Conservation (phyloP, 2,797 vertebrate genomes). For the Pitangus sulphuratus region DNA sequence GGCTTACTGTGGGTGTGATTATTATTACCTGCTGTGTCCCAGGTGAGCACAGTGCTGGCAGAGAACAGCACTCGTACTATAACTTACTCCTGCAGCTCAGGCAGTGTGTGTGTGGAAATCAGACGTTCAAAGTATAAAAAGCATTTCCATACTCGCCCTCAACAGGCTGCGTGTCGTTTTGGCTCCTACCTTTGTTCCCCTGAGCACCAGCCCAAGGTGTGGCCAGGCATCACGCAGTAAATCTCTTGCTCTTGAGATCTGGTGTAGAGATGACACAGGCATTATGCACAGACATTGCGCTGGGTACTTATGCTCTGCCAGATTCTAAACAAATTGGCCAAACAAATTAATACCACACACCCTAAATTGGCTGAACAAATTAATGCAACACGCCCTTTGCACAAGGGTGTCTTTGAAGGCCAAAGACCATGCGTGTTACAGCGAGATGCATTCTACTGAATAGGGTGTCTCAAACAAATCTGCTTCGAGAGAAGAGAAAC, state of each 20-base stretch:
- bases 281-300: slow-evolving; percentile 31
- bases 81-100: neutral
- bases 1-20: neutral
- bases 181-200: neutral
- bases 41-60: neutral
- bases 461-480: slow-evolving; percentile 19
- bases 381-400: slow-evolving; percentile 66
- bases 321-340: slow-evolving; percentile 73
- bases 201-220: neutral
- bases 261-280: slow-evolving; percentile 44
- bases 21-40: neutral
- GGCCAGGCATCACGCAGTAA: neutral
- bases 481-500: slow-evolving; percentile 16
- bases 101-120: neutral
- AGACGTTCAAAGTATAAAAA: neutral
- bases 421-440: slow-evolving; percentile 23
- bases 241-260: slow-evolving; percentile 41
- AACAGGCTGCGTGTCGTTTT: neutral
- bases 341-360: slow-evolving; percentile 72
- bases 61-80: neutral
- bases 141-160: neutral
- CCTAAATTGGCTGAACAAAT: slow-evolving; percentile 70
- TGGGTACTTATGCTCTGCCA: slow-evolving; percentile 18
- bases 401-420: slow-evolving; percentile 60
- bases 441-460: slow-evolving; percentile 20